phyloP scores from a whole-genome alignment of 2,888 invertebrate genomes.

The Saturnia japonica region DNA sequence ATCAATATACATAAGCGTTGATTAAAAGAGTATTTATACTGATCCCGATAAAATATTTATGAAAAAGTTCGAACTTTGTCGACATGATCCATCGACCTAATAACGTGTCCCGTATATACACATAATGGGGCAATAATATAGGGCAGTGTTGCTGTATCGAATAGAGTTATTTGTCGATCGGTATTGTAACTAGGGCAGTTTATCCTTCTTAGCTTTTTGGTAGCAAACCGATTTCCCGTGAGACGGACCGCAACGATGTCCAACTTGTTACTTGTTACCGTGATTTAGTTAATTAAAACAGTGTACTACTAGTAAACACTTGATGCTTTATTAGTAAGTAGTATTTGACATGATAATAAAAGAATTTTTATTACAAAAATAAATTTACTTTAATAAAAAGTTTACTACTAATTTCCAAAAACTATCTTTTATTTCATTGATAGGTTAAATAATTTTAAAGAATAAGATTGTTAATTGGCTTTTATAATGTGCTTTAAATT shows the following conservation, averaged over 20 bases:
- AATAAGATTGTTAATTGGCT: too few relatives aligned
- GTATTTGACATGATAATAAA: neutral
- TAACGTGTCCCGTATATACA: conserved; percentile 6
- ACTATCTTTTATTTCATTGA: too few relatives aligned
- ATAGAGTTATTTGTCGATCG: conserved; percentile 8
- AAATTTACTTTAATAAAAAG: neutral
- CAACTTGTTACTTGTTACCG: conserved; percentile 5
- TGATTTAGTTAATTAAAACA: neutral
- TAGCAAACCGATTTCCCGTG: neutral
- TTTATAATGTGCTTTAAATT: too few relatives aligned
- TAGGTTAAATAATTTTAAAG: too few relatives aligned
- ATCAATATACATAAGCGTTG: neutral
- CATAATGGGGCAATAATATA: conserved; percentile 11
- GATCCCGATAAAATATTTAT: neutral
- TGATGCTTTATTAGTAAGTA: neutral
- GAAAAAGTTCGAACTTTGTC: conserved; percentile 11
- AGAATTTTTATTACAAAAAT: neutral
- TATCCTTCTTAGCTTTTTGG: neutral
- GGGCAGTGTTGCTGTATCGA: conserved; percentile 6
- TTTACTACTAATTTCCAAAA: too few relatives aligned
- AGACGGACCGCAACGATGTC: neutral
- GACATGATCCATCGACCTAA: conserved; percentile 9
- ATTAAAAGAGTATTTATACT: neutral
- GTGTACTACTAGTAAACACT: neutral
- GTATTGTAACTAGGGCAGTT: neutral